These are phyloP conservation scores for Marcusenius ussheri DNA, from an alignment of 2,113 vertebrate genomes.

Conservation along the genomic window DNA sequence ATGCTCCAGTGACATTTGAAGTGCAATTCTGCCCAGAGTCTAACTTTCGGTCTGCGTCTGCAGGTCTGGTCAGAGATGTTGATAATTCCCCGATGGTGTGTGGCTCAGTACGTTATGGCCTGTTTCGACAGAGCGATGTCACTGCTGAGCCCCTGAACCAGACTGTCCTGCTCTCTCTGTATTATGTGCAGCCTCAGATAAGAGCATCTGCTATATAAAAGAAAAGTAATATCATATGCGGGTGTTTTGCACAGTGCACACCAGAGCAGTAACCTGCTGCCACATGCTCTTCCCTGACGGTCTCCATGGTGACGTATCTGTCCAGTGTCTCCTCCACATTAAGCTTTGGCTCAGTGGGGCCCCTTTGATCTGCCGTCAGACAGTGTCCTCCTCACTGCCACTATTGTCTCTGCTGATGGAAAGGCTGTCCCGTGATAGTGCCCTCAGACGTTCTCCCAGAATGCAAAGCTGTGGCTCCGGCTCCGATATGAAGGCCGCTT, in stretches of 20 bases:
- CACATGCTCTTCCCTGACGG: background rate
- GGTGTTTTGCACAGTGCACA: background rate
- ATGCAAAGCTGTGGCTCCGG: background rate
- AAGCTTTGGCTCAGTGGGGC: background rate
- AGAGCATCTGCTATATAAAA: background rate
- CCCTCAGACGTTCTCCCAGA: slow-evolving; percentile 10
- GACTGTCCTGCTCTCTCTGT: background rate
- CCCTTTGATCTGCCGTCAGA: slow-evolving; percentile 32
- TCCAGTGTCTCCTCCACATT: background rate
- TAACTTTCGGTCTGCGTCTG: background rate
- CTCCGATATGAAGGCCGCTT: background rate
- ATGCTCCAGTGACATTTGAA: background rate
- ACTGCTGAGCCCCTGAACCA: background rate
- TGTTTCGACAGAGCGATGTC: background rate
- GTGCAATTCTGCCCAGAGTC: background rate
- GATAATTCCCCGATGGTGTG: background rate
- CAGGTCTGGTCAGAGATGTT: background rate
- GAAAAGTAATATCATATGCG: background rate
- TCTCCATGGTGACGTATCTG: background rate
- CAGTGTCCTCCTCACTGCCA: slow-evolving; percentile 49
- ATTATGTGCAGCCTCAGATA: background rate
- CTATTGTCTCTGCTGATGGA: slow-evolving; percentile 44
- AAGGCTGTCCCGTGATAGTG: slow-evolving; percentile 30
- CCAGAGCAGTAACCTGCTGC: background rate
- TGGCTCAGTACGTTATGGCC: background rate